Percentiles rank a stretch among this genome's conserved stretches.
These are phyloP conservation scores for Aethina tumida DNA, from an alignment of 1,140 invertebrate genomes.

Conservation along the genomic window DNA sequence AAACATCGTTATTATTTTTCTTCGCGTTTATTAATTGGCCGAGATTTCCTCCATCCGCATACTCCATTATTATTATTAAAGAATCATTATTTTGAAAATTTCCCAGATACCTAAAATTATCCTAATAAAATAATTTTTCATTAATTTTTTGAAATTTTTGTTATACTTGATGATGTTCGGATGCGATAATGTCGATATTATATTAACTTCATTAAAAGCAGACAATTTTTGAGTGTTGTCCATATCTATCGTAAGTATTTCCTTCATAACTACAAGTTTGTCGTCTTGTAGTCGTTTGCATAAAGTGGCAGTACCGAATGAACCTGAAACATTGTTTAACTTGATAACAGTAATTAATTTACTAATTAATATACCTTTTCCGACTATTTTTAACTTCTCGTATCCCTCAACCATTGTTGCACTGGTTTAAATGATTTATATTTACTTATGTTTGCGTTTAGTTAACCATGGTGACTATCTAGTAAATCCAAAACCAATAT, in stretches of 20 bases:
- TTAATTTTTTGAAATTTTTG: not conserved
- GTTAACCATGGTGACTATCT: too few relatives aligned
- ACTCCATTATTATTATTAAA: slow-evolving; percentile 75
- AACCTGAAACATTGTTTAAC: slow-evolving; percentile 47
- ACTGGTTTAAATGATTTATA: too few relatives aligned
- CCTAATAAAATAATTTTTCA: not conserved
- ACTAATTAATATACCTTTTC: slow-evolving; percentile 14
- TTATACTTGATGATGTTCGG: slow-evolving; percentile 55
- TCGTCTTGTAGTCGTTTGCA: slow-evolving; percentile 57
- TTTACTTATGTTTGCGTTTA: too few relatives aligned
- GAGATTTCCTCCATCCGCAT: slow-evolving; percentile 66
- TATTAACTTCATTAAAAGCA: slow-evolving; percentile 66
- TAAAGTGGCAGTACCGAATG: slow-evolving; percentile 65
- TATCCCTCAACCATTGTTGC: slow-evolving; percentile 16
- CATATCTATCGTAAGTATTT: slow-evolving; percentile 66
- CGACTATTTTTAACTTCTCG: slow-evolving; percentile 16
- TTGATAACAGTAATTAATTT: not conserved
- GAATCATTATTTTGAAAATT: slow-evolving; percentile 65
- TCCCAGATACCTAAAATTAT: slow-evolving; percentile 51
- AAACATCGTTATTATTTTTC: slow-evolving; percentile 18
- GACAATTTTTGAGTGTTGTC: slow-evolving; percentile 54
- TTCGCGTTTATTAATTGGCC: slow-evolving; percentile 41
- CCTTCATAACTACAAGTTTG: slow-evolving; percentile 63
- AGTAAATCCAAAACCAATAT: too few relatives aligned
- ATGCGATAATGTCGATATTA: slow-evolving; percentile 62